Conservation (phyloP, 1,140 invertebrate genomes). For the Bombus pyrosoma region DNA sequence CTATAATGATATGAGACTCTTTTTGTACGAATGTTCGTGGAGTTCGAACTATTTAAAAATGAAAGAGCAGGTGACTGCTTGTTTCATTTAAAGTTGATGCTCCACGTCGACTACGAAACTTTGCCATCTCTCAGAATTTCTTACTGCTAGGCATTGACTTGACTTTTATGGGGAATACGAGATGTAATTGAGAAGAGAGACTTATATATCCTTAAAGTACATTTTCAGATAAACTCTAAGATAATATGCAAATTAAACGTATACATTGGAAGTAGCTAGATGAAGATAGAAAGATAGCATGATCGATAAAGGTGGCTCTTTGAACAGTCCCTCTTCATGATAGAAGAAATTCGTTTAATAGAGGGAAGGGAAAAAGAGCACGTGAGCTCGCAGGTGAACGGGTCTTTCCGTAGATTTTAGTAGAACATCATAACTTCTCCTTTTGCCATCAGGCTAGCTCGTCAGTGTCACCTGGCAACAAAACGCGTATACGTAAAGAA, state of each 20-base stretch:
- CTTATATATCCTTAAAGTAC: neutral
- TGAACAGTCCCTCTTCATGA: neutral
- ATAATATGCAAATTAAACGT: constrained; percentile 3
- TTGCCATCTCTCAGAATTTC: neutral
- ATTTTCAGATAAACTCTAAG: neutral
- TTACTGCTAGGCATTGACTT: neutral
- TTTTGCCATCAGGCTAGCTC: constrained; percentile 68
- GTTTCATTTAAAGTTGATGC: neutral
- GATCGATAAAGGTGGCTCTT: neutral
- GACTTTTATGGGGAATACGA: neutral
- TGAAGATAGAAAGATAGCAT: neutral
- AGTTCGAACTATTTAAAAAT: neutral
- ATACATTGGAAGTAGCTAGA: constrained; percentile 10
- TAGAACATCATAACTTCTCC: constrained; percentile 58
- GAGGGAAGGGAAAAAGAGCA: neutral
- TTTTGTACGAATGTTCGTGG: constrained; percentile 27
- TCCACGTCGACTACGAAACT: neutral
- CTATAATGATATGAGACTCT: neutral
- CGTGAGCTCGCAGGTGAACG: constrained; percentile 71
- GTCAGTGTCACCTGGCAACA: constrained; percentile 65
- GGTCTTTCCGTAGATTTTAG: constrained; percentile 66
- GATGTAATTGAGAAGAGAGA: neutral
- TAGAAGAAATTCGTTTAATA: neutral
- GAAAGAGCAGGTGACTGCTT: neutral
- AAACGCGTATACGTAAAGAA: constrained; percentile 35